Conservation (phyloP, 2,888 invertebrate species). For the Leucozona laternaria region DNA sequence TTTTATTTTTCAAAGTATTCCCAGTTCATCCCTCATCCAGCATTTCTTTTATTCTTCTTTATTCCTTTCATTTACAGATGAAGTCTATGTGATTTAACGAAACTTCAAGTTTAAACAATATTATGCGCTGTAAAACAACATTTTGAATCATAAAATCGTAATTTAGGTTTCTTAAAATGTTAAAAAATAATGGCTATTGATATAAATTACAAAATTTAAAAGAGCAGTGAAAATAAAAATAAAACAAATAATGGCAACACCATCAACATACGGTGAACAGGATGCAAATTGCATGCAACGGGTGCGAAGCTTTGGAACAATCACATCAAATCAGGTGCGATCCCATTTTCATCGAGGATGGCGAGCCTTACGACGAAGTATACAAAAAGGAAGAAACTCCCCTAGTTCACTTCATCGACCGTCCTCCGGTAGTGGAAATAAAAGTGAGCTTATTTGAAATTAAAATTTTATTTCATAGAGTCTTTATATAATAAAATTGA, state of each 20-base stretch:
- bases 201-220: not conserved
- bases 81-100: conserved; percentile 49
- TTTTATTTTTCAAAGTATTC: conserved; percentile 24
- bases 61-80: conserved; percentile 59
- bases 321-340: conserved; percentile 65
- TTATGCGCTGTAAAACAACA: not conserved
- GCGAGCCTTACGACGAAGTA: conserved; percentile 60
- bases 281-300: conserved; percentile 68
- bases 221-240: not conserved
- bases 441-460: conserved; percentile 71
- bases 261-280: conserved; percentile 5
- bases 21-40: conserved; percentile 58
- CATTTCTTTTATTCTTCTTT: conserved; percentile 42
- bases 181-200: not conserved
- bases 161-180: not conserved
- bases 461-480: not conserved
- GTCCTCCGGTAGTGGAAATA: conserved; percentile 13
- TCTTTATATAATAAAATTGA: not conserved
- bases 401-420: conserved; percentile 13
- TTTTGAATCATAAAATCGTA: not conserved
- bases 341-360: conserved; percentile 54
- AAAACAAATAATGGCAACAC: conserved; percentile 26
- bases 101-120: not conserved
- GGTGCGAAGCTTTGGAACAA: conserved; percentile 67
- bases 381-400: conserved; percentile 55